Conservation (phyloP, 2,113 vertebrate genomes). For the Aphyosemion australe region DNA sequence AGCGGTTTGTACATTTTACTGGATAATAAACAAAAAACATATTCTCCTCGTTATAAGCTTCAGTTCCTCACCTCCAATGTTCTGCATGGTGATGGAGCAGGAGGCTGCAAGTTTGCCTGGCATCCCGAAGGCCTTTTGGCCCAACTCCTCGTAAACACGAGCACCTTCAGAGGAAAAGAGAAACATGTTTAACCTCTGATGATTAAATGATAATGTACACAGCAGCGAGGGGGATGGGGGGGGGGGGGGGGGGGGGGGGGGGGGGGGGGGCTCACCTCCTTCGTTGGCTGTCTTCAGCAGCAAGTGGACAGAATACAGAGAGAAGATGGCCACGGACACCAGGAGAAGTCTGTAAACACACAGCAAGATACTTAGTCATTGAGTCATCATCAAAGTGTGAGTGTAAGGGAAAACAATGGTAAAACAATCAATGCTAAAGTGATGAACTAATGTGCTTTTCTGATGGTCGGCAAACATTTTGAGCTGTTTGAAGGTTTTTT, state of each 20-base stretch:
- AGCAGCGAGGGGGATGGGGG: accelerated
- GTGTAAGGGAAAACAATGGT: background rate
- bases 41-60: too few relatives aligned
- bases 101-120: conserved; percentile 94
- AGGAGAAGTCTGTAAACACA: conserved; percentile 87
- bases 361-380: conserved; percentile 4
- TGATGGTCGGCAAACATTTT: conserved; percentile 19
- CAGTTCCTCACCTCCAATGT: conserved; percentile 89
- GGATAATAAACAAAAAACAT: too few relatives aligned
- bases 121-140: conserved; percentile 93
- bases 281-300: conserved; percentile 97
- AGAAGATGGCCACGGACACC: conserved; percentile 88
- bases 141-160: conserved; percentile 92
- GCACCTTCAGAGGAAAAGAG: conserved; percentile 79
- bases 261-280: conserved; percentile 85
- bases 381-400: background rate
- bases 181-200: too few relatives aligned
- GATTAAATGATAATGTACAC: background rate
- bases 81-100: conserved; percentile 95
- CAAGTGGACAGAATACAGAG: conserved; percentile 96
- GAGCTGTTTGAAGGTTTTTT: too few relatives aligned
- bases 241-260: background rate
- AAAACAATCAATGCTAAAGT: background rate
- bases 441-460: conserved; percentile 15
- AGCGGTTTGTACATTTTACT: background rate